Evolutionary conservation across 2,888 invertebrate genomes (phyloP).

Genomic region (Agrochola lychnidis): DNA sequence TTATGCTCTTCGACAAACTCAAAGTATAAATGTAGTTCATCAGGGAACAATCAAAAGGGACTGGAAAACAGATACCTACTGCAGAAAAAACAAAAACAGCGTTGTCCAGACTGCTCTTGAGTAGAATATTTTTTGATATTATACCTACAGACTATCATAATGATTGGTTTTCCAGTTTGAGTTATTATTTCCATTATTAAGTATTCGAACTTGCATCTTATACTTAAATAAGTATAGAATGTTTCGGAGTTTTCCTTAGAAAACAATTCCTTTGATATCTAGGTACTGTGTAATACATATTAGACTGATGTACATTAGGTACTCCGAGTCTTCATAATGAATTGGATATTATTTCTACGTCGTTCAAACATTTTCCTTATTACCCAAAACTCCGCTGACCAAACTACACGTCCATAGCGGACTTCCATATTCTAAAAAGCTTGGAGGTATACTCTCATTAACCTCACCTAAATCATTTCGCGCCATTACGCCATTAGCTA

Average conservation of each 20-base stretch:
- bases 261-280: not conserved
- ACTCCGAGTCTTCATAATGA: slow-evolving; percentile 15
- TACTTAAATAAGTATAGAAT: not conserved
- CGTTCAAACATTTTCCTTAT: slow-evolving; percentile 37
- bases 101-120: not conserved
- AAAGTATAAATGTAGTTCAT: no score
- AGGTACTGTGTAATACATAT: not conserved
- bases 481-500: not conserved
- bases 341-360: slow-evolving; percentile 11
- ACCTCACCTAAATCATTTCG: not conserved
- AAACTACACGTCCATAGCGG: slow-evolving; percentile 18
- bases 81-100: no score
- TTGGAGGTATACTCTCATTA: not conserved
- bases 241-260: not conserved
- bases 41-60: no score
- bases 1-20: no score
- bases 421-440: not conserved
- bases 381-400: slow-evolving; percentile 25
- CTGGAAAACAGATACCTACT: no score
- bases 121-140: no score
- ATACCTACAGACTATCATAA: no score
- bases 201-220: not conserved
- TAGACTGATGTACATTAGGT: not conserved
- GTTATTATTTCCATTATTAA: not conserved
- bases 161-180: no score